Evolutionary conservation across 1,140 invertebrate species (phyloP).

Genomic region (Heterodera carotae): DNA sequence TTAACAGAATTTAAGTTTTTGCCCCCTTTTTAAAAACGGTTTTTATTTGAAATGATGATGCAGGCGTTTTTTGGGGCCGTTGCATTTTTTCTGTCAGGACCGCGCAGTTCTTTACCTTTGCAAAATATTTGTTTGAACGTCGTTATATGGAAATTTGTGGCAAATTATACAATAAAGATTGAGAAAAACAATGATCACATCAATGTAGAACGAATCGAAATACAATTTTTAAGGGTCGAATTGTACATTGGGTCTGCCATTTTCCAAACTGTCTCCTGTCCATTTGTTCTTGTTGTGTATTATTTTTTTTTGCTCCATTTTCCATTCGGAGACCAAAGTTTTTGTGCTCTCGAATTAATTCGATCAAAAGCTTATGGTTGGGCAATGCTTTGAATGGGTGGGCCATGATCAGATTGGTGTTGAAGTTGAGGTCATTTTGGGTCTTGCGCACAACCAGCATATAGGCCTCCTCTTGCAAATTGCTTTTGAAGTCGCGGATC

Average conservation of each 20-base stretch:
- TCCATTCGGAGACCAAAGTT: neutral
- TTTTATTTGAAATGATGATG: no score
- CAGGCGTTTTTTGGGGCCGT: no score
- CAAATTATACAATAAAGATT: neutral
- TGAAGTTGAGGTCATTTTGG: constrained; percentile 18
- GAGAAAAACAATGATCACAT: constrained; percentile 26
- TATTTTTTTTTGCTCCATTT: neutral
- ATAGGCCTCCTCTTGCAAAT: constrained; percentile 14
- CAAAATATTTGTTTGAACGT: no score
- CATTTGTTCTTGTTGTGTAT: neutral
- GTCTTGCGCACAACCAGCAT: constrained; percentile 24
- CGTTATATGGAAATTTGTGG: no score
- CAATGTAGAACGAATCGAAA: constrained; percentile 26
- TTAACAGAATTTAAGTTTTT: no score
- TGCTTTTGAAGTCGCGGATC: constrained; percentile 14
- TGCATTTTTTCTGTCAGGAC: no score
- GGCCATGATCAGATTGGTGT: constrained; percentile 26
- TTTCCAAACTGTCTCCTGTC: neutral
- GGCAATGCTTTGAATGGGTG: constrained; percentile 22
- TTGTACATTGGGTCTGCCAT: neutral
- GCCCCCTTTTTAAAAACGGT: no score
- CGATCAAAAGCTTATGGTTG: neutral
- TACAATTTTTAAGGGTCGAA: constrained; percentile 20
- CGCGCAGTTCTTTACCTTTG: no score
- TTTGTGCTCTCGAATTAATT: constrained; percentile 19